Base-by-base conservation (phyloP, 2,888 invertebrate genomes). In the Dryobotodes eremita region DNA sequence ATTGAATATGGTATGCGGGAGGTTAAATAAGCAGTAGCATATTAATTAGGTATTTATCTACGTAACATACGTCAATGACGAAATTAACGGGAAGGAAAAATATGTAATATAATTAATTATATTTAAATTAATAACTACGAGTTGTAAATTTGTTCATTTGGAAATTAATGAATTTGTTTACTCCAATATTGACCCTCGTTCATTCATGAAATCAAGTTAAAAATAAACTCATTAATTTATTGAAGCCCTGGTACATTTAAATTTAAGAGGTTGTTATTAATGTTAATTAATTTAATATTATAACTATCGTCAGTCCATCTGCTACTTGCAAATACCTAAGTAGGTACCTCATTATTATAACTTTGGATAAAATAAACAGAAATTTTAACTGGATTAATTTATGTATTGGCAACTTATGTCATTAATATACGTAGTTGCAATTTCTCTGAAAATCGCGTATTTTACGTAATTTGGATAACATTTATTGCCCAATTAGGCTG, bases 121-220 rank as follows among this genome's bases (percentile, higher is more conserved):
- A 26, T 50, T 70, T 36, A n/a, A 57, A 70, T 71, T 59, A 69
- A 53, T 68, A 53, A 55, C 17, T 57, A 31, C 23, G 6, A 20
- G 42, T 77, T 77, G 31, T 46, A 61, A 55, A 50, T 15, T 62
- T 59, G 20, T 7, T 59, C 20, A 68, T 55, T 79, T 69, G 50
- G 10, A 26, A 31, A 70, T 50, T 48, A 53, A 82, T 23, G 11
- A 11, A 57, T 26, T 65, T 46, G 20, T 57, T 70, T 66, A 82
- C 26, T 70, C n/a, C 11, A 57, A 17, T 46, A 15, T 8, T 57
- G 8, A 62, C 26, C 55, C 31, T 23, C 6, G 11, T 77, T 86
- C 64, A 84, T 86, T 86, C 64, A 84, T 83, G 26, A 86, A 71
- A 59, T 74, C 2, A 23, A 11, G 57, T 31, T 65, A 10, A 26